phyloP scores from a whole-genome alignment of 2,888 invertebrate species.

The Campoplex capitator region DNA sequence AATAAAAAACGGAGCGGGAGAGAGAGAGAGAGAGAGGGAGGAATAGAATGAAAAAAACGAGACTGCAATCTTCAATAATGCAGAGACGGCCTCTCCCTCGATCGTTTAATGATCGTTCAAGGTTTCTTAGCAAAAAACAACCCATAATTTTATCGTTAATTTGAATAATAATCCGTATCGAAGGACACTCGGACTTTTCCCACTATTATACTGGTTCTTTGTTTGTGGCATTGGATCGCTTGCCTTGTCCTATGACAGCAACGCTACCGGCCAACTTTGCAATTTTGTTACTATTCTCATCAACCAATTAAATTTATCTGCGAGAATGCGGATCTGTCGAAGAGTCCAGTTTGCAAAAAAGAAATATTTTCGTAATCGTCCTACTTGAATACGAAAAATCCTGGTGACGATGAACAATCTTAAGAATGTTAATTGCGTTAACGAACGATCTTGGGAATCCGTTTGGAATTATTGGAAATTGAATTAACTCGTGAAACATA shows the following conservation, averaged over 20 bases:
- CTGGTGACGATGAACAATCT: not conserved
- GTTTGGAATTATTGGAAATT: not conserved
- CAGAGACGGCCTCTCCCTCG: conserved; percentile 43
- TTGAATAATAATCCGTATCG: conserved; percentile 54
- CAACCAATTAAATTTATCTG: conserved; percentile 9
- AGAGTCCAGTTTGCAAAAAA: not conserved
- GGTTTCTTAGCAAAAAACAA: conserved; percentile 54
- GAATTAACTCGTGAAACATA: not conserved
- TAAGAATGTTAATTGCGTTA: not conserved
- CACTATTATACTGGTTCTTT: not conserved
- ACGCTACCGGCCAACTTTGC: not conserved
- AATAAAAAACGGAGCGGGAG: not conserved
- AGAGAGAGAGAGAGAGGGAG: not conserved
- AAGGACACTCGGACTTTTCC: conserved; percentile 37
- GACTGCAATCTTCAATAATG: conserved; percentile 15
- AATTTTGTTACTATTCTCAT: conserved; percentile 7
- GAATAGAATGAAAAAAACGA: not conserved
- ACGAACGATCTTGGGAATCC: not conserved
- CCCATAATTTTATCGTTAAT: conserved; percentile 58
- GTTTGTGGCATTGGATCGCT: not conserved
- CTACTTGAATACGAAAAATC: not conserved
- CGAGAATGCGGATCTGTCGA: conserved; percentile 43
- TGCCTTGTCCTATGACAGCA: not conserved
- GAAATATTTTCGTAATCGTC: not conserved
- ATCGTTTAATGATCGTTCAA: conserved; percentile 57